phyloP scores from a whole-genome alignment of 2,797 vertebrate genomes.

The Sebastes paucispinis region DNA sequence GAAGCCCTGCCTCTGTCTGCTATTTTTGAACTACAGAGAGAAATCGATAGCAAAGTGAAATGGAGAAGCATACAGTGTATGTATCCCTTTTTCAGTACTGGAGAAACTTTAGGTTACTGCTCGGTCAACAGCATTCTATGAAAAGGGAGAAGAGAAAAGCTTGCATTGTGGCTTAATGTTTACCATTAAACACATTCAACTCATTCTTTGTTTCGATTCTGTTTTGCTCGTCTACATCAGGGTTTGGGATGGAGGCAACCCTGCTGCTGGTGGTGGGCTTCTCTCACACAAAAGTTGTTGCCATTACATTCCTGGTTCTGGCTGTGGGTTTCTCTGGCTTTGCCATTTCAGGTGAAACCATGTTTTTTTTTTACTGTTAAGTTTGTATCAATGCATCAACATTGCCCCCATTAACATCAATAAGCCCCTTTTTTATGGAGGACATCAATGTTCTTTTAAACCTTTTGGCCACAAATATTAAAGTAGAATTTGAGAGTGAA shows the following conservation, averaged over 20 bases:
- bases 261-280: slow-evolving; percentile 92
- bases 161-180: neutral
- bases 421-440: neutral
- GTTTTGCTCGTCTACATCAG: slow-evolving; percentile 48
- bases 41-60: slow-evolving; percentile 55
- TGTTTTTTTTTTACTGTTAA: neutral
- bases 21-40: slow-evolving; percentile 53
- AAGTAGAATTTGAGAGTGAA: neutral
- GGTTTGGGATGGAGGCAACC: slow-evolving; percentile 93
- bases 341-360: slow-evolving; percentile 89
- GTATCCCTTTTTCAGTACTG: neutral
- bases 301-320: slow-evolving; percentile 91
- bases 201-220: neutral
- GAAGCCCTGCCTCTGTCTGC: slow-evolving; percentile 8
- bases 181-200: neutral
- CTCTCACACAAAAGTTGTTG: slow-evolving; percentile 89
- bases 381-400: neutral
- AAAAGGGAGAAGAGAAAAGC: neutral
- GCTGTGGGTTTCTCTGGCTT: slow-evolving; percentile 95
- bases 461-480: neutral
- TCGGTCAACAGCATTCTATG: neutral
- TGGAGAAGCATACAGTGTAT: slow-evolving; percentile 20
- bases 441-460: neutral
- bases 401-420: neutral
- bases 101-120: neutral